Base-by-base conservation (phyloP, 2,113 vertebrate genomes). In the Rhinoptilus africanus region DNA sequence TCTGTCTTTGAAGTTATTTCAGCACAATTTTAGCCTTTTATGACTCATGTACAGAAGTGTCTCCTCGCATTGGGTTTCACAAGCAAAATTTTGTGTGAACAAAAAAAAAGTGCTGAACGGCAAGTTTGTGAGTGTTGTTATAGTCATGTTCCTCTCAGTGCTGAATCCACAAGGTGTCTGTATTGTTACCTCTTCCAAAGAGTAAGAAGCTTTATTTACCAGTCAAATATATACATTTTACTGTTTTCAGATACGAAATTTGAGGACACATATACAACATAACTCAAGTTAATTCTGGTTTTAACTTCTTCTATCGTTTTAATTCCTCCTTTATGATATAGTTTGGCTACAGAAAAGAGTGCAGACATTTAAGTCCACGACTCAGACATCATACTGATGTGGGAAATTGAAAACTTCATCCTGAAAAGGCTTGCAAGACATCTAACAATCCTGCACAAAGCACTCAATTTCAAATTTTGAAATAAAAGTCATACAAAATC, bases 241-340 rank as follows among this genome's bases (percentile, higher is more conserved):
- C 4, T 37, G 1, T 24, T 8, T 67, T 86, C 41, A 19, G 2
- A 4, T 67, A 18, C 82, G 64, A 85, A 59, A 79, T 92, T 53
- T 71, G 32, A 62, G 19, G 1, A 0, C 39, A 26, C 13, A 2
- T 68, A 16, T 47, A 28, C 7, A 57, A 34, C 0, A 1, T 32
- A 34, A 39, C 77, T 88, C 35, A 62, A 10, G 3, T 30, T 9
- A 66, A 20, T 2, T 8, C 5, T 39, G 6, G 13, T 85, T 87
- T 85, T 72, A 60, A 60, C 12, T 78, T 67, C 22, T 71, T 76
- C 63, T 19, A 37, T 6, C 1, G 43, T 75, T 74, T 93, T 88
- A 14, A 8, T 56, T 75, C 53, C 23, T 92, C 30, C 10, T 68
- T 59, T 35, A 10, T 2, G 1, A 16, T 51, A 23, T 0, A 57